Evolutionary conservation across 2,797 vertebrate species (phyloP), one percentile per base, ranked within the genome.

Genomic region (Intellagama lesueurii): DNA sequence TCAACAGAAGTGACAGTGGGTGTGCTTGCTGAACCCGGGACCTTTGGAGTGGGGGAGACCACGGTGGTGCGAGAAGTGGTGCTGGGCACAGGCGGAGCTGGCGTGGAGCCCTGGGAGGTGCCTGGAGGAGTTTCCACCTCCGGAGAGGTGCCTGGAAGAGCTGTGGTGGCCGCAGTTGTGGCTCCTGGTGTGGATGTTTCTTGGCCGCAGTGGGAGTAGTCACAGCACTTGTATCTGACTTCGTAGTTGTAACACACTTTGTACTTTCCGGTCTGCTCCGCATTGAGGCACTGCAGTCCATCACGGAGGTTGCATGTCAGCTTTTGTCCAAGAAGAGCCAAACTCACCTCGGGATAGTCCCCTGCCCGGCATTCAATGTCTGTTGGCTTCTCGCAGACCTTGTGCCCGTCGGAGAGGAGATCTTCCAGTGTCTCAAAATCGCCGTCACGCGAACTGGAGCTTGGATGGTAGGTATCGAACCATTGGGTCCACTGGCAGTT

Each of bases 1-100:
- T 7, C 2, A 24, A 7, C 2, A 1, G 9, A 0, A 0, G 76
- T 78, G 24, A 78, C 11, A 24, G 9, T 1, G 24, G 0, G 0
- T 47, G 76, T 40, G 76, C 3, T 8, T 5, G 44, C 30, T 40
- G 76, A 78, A 44, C 1, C 35, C 24, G 56, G 64, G 22, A 35
- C n/a, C 30, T 2, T 28, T 47, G 47, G 19, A 11, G 4, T 56
- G 24, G 69, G 72, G 47, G 83, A 24, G 17, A 56, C 19, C 0
- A 56, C 17, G 0, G 69, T 72, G 30, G 83, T 84, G 9, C 47
- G 52, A n/a, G 16, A n/a, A 5, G 9, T 73, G 47, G 44, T 84
- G 2, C 68, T 56, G 0, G 9, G 19, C 12, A 72, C 1, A 32
- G 28, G 28, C 11, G 47, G 83, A 32, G 8, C 11, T 40, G 5